phyloP scores from a whole-genome alignment of 2,888 invertebrate species.

The Eupithecia insigniata region DNA sequence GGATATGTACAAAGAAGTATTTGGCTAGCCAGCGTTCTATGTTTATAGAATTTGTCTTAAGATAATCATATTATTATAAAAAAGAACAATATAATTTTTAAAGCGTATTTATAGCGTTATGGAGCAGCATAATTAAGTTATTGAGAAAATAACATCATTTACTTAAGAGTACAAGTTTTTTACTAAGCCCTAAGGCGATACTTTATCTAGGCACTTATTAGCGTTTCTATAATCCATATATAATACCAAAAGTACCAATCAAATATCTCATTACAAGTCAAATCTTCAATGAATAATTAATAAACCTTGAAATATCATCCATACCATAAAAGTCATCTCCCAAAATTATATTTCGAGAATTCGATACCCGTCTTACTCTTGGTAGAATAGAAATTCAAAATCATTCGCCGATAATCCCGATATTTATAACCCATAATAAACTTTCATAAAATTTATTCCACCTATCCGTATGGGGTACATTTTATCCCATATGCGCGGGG shows the following conservation, averaged over 20 bases:
- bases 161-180: no score
- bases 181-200: no score
- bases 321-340: not conserved
- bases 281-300: not conserved
- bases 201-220: no score
- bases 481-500: constrained; percentile 39
- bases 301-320: not conserved
- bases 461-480: constrained; percentile 20
- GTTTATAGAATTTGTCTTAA: no score
- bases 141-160: no score
- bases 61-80: no score
- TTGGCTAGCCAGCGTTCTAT: no score
- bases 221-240: no score
- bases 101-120: no score
- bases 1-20: not conserved
- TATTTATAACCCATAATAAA: constrained; percentile 46
- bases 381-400: constrained; percentile 11
- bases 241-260: not conserved
- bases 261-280: not conserved
- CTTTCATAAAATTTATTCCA: constrained; percentile 40
- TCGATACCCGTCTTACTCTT: not conserved
- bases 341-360: not conserved
- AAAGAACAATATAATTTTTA: no score
- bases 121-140: no score
- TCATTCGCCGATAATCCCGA: constrained; percentile 38